Evolutionary conservation across 1,140 invertebrate genomes (phyloP).

Genomic region (Planococcus citri): DNA sequence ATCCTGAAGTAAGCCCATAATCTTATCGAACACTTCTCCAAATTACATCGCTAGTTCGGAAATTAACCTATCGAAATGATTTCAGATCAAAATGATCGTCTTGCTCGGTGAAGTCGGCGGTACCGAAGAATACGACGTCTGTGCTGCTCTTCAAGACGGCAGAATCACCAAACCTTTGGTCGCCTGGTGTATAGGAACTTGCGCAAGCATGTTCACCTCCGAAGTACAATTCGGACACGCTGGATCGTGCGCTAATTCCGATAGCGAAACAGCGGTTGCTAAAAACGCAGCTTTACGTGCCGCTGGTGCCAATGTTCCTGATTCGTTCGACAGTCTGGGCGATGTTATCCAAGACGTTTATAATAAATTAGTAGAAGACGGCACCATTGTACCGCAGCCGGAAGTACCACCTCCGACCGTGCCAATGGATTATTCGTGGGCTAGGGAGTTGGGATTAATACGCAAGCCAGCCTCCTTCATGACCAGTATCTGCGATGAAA

Average conservation of each 20-base stretch:
- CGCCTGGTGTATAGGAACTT: conserved; percentile 97
- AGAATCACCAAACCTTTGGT: conserved; percentile 87
- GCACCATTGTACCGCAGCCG: conserved; percentile 69
- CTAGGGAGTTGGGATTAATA: conserved; percentile 92
- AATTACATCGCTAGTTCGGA: too few relatives aligned
- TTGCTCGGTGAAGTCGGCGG: conserved; percentile 95
- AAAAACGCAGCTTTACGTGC: conserved; percentile 79
- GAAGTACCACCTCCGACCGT: conserved; percentile 96
- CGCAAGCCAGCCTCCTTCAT: conserved; percentile 98
- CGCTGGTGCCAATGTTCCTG: conserved; percentile 80
- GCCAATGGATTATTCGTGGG: conserved; percentile 99
- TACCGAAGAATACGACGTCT: conserved; percentile 98
- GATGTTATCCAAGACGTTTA: conserved; percentile 65
- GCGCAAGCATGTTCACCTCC: conserved; percentile 81
- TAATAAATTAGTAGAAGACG: conserved; percentile 62
- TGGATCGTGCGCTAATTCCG: conserved; percentile 91
- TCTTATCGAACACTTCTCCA: neutral
- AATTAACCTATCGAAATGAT: too few relatives aligned
- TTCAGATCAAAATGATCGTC: conserved; percentile 85
- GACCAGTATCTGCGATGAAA: conserved; percentile 98
- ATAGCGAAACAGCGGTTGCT: conserved; percentile 81
- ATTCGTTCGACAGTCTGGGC: conserved; percentile 85
- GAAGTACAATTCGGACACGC: conserved; percentile 99
- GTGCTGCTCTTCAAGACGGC: conserved; percentile 67
- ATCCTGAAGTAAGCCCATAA: conserved; percentile 40